Evolutionary conservation across 2,888 invertebrate genomes (phyloP), one percentile per base, ranked within the genome.

Genomic region (Synergus laeviventris): DNA sequence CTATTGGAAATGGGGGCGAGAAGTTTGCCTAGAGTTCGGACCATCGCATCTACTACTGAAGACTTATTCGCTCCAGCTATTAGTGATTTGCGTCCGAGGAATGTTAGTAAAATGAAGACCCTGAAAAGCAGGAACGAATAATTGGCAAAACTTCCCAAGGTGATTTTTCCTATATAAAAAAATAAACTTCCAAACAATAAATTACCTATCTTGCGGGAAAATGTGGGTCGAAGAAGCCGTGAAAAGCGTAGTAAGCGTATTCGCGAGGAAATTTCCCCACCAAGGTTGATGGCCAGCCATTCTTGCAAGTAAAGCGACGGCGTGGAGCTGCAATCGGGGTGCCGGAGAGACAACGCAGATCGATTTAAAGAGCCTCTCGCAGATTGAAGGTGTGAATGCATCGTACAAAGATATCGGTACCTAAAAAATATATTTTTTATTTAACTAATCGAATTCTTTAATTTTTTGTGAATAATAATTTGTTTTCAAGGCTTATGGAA

Each of bases 211-310:
- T 86, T 97, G 95, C 16, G 97, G 96, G 82, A 96, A 96, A 73
- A 96, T 95, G 83, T 94, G 93, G 38, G 94, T 95, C 84, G 96
- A 96, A 62, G 95, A 94, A 0, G 95, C 94, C 0, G 95, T 94
- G 89, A 97, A 97, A 86, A 97, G 94, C 80, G 93, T 93, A 31
- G 94, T 94, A 76, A 98, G 93, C 38, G 95, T 96, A 86, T 95
- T 95, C 0, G 97, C 96, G n/a, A 98, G 92, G 87, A 96, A 97
- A 82, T 95, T 94, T 60, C 98, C 98, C 98, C 98, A 98, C 96
- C 97, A 98, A 12, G 93, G 92, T 87, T 95, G 94, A 76, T 93
- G 92, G 73, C 95, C 95, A 87, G 95, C 95, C 88, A 95, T 94
- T 73, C 96, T 94, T 77, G 97, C 96, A 86, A 97, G 91, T 79